A percentile compares a stretch with the other conserved stretches of the same genome.
These are phyloP conservation scores for Polydesmus complanatus DNA, from an alignment of 2,888 invertebrate genomes.

Conservation along the genomic window DNA sequence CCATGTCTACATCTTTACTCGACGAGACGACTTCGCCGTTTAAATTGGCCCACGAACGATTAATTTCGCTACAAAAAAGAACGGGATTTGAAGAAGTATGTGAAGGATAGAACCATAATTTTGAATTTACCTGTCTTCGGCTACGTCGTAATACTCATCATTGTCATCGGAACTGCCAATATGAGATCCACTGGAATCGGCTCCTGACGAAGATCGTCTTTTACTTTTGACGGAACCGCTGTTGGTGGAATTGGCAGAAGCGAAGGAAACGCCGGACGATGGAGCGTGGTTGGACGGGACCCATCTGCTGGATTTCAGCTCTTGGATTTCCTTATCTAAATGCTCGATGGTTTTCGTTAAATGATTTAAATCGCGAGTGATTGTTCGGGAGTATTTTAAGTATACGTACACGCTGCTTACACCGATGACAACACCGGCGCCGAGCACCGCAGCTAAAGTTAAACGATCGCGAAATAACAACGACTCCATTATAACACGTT, in stretches of 20 bases:
- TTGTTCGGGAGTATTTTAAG: conserved; percentile 4
- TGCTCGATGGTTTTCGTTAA: conserved; percentile 8
- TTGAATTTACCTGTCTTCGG: conserved; percentile 15
- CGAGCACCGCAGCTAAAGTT: conserved; percentile 11
- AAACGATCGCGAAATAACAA: conserved; percentile 3
- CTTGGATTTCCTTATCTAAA: conserved; percentile 6
- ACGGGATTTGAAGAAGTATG: no score
- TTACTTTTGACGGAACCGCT: neutral
- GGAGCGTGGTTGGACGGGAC: neutral
- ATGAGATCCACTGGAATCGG: neutral
- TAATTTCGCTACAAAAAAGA: no score
- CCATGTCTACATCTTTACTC: neutral
- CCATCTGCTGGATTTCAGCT: neutral
- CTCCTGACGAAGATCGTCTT: neutral
- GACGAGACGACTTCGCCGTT: neutral
- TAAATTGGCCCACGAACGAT: neutral
- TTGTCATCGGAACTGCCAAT: conserved; percentile 12
- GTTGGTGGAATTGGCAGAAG: neutral
- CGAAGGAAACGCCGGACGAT: neutral
- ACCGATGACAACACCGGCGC: conserved; percentile 13
- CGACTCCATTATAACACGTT: conserved; percentile 2
- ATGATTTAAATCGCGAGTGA: conserved; percentile 8
- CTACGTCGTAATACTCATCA: conserved; percentile 18
- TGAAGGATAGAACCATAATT: neutral
- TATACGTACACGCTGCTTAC: conserved; percentile 12